Conservation (phyloP, 2,113 vertebrate species). For the Scalopus aquaticus region DNA sequence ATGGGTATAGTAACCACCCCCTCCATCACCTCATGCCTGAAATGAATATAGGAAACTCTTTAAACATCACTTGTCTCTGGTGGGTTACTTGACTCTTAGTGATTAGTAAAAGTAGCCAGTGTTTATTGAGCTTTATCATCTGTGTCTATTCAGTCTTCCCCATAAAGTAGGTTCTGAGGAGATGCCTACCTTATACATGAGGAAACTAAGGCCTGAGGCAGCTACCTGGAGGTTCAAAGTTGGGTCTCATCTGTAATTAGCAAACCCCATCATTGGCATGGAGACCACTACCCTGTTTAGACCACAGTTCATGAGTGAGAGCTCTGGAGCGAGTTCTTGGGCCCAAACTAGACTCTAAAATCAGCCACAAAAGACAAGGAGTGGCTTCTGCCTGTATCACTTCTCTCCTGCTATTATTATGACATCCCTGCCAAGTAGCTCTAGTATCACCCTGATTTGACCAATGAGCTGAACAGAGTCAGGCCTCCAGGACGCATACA, state of each 20-base stretch:
- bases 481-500: rapidly evolving
- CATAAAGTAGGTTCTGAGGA: background rate
- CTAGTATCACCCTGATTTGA: background rate
- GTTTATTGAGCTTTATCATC: too few species aligned
- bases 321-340: too few species aligned
- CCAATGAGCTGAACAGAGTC: background rate
- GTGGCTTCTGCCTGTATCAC: background rate
- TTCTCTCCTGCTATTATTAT: rapidly evolving
- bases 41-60: background rate
- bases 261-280: background rate
- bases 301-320: background rate
- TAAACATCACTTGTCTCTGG: background rate
- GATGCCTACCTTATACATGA: background rate
- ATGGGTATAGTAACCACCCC: background rate
- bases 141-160: background rate
- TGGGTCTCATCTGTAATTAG: background rate
- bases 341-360: background rate
- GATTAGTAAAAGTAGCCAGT: background rate
- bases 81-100: rapidly evolving
- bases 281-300: background rate
- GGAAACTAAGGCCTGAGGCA: background rate
- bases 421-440: background rate
- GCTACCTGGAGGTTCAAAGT: background rate
- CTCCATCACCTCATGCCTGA: background rate
- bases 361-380: too few species aligned